These are phyloP conservation scores for Recurvirostra avosetta DNA, from an alignment of 2,113 vertebrate genomes.

Conservation along the genomic window DNA sequence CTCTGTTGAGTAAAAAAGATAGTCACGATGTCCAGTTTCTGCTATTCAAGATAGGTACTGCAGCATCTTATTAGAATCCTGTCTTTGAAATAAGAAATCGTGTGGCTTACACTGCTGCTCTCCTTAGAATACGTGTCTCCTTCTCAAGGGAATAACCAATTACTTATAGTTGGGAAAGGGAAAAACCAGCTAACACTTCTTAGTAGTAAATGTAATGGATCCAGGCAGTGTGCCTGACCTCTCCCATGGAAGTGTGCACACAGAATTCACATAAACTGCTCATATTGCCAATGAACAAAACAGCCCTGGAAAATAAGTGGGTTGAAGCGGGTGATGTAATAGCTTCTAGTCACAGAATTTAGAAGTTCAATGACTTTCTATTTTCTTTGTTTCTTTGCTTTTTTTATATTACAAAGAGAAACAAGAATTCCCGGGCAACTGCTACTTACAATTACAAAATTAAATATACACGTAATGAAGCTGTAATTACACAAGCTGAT, in stretches of 20 bases:
- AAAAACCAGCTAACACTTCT: neutral
- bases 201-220: neutral
- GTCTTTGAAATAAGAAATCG: neutral
- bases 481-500: constrained; percentile 43
- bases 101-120: neutral
- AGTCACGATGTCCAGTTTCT: neutral
- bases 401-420: constrained; percentile 36
- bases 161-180: neutral
- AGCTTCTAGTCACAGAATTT: neutral
- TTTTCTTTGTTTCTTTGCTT: neutral
- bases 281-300: neutral
- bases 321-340: neutral
- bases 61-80: neutral
- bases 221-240: neutral
- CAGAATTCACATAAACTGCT: neutral
- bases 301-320: neutral
- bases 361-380: neutral
- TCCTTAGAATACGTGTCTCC: neutral
- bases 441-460: constrained; percentile 65
- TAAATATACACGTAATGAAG: constrained; percentile 32
- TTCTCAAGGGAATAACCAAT: neutral
- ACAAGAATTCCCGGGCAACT: constrained; percentile 54
- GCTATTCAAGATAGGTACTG: neutral
- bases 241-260: neutral
- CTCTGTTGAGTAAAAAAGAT: neutral